These are phyloP conservation scores for Drosophila kokeensis DNA, from an alignment of 2,888 invertebrate genomes.

Conservation along the genomic window DNA sequence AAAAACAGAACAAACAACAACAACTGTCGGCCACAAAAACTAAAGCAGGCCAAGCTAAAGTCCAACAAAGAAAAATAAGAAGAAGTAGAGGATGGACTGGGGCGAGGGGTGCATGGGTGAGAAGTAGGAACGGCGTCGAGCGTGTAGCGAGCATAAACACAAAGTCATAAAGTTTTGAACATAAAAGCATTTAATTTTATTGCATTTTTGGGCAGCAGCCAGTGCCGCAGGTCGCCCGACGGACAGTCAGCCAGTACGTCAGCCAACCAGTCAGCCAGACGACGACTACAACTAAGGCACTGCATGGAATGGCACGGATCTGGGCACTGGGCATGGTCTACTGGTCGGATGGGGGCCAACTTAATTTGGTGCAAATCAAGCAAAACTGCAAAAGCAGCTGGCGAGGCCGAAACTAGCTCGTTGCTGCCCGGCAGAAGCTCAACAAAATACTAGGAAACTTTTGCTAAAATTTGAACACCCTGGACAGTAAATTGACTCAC, in stretches of 20 bases:
- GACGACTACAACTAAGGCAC: slow-evolving; percentile 2
- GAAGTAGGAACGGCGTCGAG: slow-evolving; percentile 33
- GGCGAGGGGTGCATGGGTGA: slow-evolving; percentile 4
- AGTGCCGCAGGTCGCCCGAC: slow-evolving; percentile 36
- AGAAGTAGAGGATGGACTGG: slow-evolving; percentile 15
- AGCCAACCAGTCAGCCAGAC: slow-evolving; percentile 18
- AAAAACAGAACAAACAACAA: slow-evolving; percentile 16
- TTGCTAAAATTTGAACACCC: slow-evolving; percentile 39
- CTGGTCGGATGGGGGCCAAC: slow-evolving; percentile 62
- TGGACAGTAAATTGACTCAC: slow-evolving; percentile 24
- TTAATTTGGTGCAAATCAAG: slow-evolving; percentile 79
- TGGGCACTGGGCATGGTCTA: slow-evolving; percentile 55
- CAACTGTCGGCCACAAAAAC: slow-evolving; percentile 62
- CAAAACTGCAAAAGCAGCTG: slow-evolving; percentile 70
- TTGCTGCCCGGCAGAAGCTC: slow-evolving; percentile 13
- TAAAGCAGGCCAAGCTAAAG: slow-evolving; percentile 75
- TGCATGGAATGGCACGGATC: slow-evolving; percentile 14
- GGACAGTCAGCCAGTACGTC: slow-evolving; percentile 24
- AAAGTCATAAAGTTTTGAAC: slow-evolving; percentile 80
- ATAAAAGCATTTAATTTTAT: slow-evolving; percentile 80
- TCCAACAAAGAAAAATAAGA: slow-evolving; percentile 44
- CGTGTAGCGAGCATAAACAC: slow-evolving; percentile 77
- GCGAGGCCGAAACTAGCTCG: slow-evolving; percentile 45
- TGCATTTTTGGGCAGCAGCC: slow-evolving; percentile 77
- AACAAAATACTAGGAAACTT: slow-evolving; percentile 41